Evolutionary conservation across 1,140 invertebrate genomes (phyloP), one percentile per base, ranked within the genome.

Genomic region (Papilio glaucus): DNA sequence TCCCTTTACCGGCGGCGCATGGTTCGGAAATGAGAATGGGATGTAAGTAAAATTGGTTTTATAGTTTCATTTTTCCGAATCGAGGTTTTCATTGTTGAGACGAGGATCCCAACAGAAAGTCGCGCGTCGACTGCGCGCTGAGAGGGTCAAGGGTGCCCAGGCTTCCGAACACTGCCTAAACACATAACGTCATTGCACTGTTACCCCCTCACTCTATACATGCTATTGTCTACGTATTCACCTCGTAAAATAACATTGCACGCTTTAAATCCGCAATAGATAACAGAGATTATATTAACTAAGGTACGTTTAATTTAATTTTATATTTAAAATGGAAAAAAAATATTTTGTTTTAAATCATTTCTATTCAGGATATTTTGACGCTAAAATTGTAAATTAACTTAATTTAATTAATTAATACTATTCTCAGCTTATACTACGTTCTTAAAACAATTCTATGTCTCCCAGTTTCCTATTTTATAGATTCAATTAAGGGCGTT

Each of bases 61-160:
- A 83, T 85, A 79, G 61, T 69, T 57, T 71, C 7, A 39, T 72
- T 60, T 53, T 57, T 61, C 38, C 61, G 68, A 72, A 71, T 71
- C 68, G 61, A 39, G 60, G 57, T 71, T 72, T 60, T 69, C 74
- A 71, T 29, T 26, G 72, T 24, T 68, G 75, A 87, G 82, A 80
- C 86, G 86, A 89, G 85, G 82, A 82, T 88, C 74, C 81, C 53
- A 79, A 63, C 77, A 80, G 75, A 80, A 77, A 83, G 86, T 77
- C 80, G 82, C 81, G 85, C 81, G 78, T 76, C 77, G 85, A 91
- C 85, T 89, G 85, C 85, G 79, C 78, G 73, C 74, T 75, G 74
- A 71, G 79, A 42, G 84, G 85, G 85, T 88, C 88, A 89, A 88
- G 85, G 87, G 86, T 87, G 87, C 78, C 63, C 67, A 53, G 49